Evolutionary conservation across 2,113 vertebrate genomes (phyloP).

Genomic region (Chionodraco myersi): DNA sequence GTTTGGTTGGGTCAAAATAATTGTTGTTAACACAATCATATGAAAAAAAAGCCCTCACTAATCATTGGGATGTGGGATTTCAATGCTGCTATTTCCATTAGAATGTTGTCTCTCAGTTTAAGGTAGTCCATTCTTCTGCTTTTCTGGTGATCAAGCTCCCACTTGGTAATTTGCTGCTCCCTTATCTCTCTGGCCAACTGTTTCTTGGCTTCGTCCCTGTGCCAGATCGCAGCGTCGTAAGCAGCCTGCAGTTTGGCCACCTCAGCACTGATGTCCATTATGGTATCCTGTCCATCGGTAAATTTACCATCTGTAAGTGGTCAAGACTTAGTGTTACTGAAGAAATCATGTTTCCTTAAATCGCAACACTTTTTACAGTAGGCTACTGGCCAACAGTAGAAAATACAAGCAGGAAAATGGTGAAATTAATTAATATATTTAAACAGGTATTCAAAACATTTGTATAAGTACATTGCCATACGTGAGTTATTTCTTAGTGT

Average conservation of each 20-base stretch:
- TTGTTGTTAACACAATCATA: not conserved
- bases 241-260: slow-evolving; percentile 58
- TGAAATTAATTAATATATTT: not conserved
- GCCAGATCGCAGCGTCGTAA: slow-evolving; percentile 39
- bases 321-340: not conserved
- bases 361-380: not conserved
- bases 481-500: not conserved
- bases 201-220: slow-evolving; percentile 37
- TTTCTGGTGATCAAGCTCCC: slow-evolving; percentile 56
- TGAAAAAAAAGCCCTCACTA: slow-evolving; percentile 52
- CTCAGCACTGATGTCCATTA: slow-evolving; percentile 56
- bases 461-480: not conserved
- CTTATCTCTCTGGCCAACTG: slow-evolving; percentile 36
- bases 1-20: not conserved
- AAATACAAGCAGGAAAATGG: not conserved
- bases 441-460: not conserved
- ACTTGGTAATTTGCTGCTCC: slow-evolving; percentile 33
- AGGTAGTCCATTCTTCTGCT: slow-evolving; percentile 35
- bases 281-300: slow-evolving; percentile 16
- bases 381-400: not conserved
- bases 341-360: not conserved
- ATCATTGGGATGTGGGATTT: slow-evolving; percentile 67
- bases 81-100: slow-evolving; percentile 46
- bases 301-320: slow-evolving; percentile 63
- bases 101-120: slow-evolving; percentile 31